Evolutionary conservation across 2,113 vertebrate species (phyloP).

Genomic region (Osmerus eperlanus): DNA sequence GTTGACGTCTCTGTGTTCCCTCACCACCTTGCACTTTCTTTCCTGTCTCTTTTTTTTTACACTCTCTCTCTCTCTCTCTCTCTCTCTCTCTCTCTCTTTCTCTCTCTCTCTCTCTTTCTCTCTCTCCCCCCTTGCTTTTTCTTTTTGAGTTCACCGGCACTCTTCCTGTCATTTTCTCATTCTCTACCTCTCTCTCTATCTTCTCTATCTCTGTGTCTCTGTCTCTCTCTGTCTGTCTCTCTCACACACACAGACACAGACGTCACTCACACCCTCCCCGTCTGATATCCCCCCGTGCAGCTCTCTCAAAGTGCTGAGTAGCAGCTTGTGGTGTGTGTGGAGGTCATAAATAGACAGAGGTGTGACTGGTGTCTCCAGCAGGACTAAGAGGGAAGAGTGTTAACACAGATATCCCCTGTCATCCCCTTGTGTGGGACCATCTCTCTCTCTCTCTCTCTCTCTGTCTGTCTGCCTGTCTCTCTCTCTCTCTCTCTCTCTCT

Average conservation of each 20-base stretch:
- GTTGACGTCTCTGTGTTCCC: conserved; percentile 6
- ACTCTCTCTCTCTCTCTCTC: background rate
- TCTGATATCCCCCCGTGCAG: background rate
- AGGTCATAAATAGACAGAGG: background rate
- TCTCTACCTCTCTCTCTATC: background rate
- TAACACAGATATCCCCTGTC: conserved; percentile 15
- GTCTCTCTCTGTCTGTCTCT: background rate
- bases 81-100: background rate
- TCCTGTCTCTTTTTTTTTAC: background rate
- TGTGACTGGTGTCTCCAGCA: background rate
- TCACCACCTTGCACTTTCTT: background rate
- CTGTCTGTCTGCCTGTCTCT: background rate
- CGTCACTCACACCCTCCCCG: background rate
- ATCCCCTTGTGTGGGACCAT: conserved; percentile 6
- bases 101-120: conserved; percentile 3
- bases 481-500: background rate
- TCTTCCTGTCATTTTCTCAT: background rate
- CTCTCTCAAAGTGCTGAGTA: background rate
- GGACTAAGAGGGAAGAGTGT: conserved; percentile 2
- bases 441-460: too few relatives aligned
- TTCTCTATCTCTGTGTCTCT: background rate
- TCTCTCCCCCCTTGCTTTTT: background rate
- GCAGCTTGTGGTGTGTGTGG: background rate
- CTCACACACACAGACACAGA: background rate
- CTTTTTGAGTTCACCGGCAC: background rate